phyloP scores from a whole-genome alignment of 2,113 vertebrate species.

The Lepisosteus oculatus region DNA sequence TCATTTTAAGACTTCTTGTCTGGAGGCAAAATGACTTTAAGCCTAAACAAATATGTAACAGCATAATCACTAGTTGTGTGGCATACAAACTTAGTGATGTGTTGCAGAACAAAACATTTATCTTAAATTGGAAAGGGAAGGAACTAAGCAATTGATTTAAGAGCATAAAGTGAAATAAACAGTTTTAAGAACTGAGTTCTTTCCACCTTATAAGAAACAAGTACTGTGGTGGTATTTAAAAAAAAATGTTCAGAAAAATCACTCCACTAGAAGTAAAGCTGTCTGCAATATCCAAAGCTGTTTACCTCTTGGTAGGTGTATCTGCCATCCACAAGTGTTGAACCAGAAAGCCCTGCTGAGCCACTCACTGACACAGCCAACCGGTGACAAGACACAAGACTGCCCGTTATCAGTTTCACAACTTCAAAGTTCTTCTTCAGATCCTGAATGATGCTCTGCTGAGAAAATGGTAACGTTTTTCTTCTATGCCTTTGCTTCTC shows the following conservation, averaged over 20 bases:
- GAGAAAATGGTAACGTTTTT: constrained; percentile 16
- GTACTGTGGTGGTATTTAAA: no score
- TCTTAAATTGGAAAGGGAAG: no score
- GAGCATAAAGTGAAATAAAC: background rate
- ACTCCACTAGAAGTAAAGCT: background rate
- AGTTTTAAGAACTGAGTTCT: background rate
- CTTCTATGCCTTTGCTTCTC: no score
- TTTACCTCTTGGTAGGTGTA: constrained; percentile 94
- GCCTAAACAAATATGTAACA: no score
- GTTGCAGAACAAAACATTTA: no score
- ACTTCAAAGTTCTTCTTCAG: constrained; percentile 99
- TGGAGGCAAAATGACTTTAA: no score
- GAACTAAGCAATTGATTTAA: background rate
- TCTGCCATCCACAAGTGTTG: constrained; percentile 86
- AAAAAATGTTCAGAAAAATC: no score
- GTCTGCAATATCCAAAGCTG: background rate
- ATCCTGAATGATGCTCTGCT: constrained; percentile 96
- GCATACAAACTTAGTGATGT: no score
- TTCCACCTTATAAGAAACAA: no score
- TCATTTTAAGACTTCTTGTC: no score
- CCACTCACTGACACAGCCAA: constrained; percentile 82
- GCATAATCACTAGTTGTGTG: no score
- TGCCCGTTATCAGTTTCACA: constrained; percentile 92
- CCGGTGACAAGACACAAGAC: constrained; percentile 90
- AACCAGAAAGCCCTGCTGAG: constrained; percentile 78